Percentiles rank a stretch among this genome's conserved stretches.
phyloP scores from a whole-genome alignment of 2,888 invertebrate species.

The Allygus modestus region DNA sequence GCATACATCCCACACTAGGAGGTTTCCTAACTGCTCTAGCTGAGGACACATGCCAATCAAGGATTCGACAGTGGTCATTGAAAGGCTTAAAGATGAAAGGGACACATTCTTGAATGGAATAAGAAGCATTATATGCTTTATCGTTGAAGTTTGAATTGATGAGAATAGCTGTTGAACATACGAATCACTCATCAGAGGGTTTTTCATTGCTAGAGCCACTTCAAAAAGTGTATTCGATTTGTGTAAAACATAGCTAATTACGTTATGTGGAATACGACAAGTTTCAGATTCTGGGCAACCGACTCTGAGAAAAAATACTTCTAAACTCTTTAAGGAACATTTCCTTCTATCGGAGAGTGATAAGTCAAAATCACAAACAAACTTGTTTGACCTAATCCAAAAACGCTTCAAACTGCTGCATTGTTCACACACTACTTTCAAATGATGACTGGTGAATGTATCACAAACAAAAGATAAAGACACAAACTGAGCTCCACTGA shows the following conservation, averaged over 20 bases:
- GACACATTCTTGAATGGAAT: constrained; percentile 55
- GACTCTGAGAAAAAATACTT: constrained; percentile 43
- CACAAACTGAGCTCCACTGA: background rate
- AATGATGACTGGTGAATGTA: constrained; percentile 11
- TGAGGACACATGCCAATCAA: constrained; percentile 44
- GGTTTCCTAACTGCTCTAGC: constrained; percentile 48
- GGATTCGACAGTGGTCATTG: constrained; percentile 54
- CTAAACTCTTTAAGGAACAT: constrained; percentile 15
- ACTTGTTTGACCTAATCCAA: constrained; percentile 56
- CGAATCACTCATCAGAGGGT: constrained; percentile 14
- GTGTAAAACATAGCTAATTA: constrained; percentile 35
- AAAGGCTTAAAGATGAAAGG: constrained; percentile 44
- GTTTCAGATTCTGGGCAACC: constrained; percentile 5
- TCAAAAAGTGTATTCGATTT: constrained; percentile 22
- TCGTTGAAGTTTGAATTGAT: constrained; percentile 1
- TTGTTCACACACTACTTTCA: constrained; percentile 50
- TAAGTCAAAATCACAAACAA: constrained; percentile 33
- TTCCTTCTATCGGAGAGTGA: background rate
- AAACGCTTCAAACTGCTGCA: constrained; percentile 51
- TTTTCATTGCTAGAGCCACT: constrained; percentile 30
- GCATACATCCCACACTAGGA: constrained; percentile 57
- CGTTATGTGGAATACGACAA: constrained; percentile 11
- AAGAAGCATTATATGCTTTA: constrained; percentile 35
- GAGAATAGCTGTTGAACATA: constrained; percentile 17
- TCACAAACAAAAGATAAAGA: constrained; percentile 49